Percentiles rank a stretch among this genome's conserved stretches.
These are phyloP conservation scores for Junonia oenone DNA, from an alignment of 2,888 invertebrate genomes.

Conservation along the genomic window DNA sequence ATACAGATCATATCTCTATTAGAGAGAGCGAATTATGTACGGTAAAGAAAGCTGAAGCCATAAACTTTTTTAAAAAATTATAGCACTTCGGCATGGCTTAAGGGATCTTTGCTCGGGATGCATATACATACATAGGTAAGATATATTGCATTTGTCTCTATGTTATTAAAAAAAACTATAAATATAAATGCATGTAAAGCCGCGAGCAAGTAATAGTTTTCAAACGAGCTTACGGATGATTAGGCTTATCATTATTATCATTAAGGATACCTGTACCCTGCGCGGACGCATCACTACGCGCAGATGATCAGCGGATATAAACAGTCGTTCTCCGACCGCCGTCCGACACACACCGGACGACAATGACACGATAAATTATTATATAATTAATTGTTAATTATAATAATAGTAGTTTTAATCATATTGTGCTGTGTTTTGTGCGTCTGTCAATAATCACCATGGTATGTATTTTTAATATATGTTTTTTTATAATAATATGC, in stretches of 20 bases:
- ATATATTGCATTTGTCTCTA: too few species aligned
- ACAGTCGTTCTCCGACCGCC: conserved; percentile 24
- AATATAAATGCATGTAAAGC: background rate
- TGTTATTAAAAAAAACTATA: background rate
- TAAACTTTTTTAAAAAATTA: too few species aligned
- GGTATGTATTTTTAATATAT: too few species aligned
- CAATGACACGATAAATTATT: conserved; percentile 1
- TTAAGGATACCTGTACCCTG: conserved; percentile 10
- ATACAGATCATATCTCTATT: too few species aligned
- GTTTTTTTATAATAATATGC: too few species aligned
- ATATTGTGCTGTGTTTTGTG: background rate
- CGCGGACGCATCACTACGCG: conserved; percentile 20
- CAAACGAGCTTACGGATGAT: conserved; percentile 7
- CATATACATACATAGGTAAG: too few species aligned
- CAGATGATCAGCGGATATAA: conserved; percentile 12
- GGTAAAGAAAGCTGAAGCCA: too few species aligned
- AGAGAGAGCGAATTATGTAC: too few species aligned
- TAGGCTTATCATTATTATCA: conserved; percentile 10
- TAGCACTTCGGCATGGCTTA: too few species aligned
- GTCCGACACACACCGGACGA: conserved; percentile 4
- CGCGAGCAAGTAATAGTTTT: background rate
- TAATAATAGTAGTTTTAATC: background rate
- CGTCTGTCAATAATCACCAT: background rate
- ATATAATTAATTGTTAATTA: background rate
- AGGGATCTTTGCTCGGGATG: too few species aligned